Percentiles rank a stretch among this genome's conserved stretches.
Evolutionary conservation across 2,113 vertebrate species (phyloP).

Genomic region (Neotoma lepida): DNA sequence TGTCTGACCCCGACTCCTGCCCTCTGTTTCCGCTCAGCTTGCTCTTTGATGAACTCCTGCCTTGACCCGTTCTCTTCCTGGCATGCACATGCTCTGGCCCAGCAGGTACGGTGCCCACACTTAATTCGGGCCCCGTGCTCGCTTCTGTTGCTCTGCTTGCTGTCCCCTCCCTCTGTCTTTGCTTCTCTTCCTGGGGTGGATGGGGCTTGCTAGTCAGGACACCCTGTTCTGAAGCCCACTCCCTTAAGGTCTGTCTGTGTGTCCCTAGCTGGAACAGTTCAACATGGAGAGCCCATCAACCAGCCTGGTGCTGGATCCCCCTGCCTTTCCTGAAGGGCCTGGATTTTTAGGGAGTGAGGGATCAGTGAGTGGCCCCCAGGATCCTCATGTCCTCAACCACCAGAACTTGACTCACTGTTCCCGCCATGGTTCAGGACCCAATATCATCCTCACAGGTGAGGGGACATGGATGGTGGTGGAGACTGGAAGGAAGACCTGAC

Average conservation of each 20-base stretch:
- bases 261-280: conserved; percentile 84
- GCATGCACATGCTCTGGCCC: conserved; percentile 78
- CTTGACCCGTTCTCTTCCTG: conserved; percentile 84
- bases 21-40: conserved; percentile 84
- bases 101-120: conserved; percentile 83
- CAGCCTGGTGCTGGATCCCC: conserved; percentile 84
- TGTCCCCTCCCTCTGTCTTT: not conserved
- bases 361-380: conserved; percentile 65
- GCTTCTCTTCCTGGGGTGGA: not conserved
- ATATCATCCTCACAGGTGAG: conserved; percentile 92
- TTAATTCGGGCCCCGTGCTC: conserved; percentile 47
- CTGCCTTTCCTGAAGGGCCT: conserved; percentile 83
- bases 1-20: not conserved
- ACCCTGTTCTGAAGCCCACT: not conserved
- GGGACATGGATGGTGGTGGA: not conserved
- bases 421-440: conserved; percentile 88
- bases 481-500: rapidly evolving
- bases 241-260: not conserved
- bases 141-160: conserved; percentile 57
- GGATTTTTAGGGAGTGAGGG: conserved; percentile 81
- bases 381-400: conserved; percentile 86
- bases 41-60: conserved; percentile 86
- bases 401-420: conserved; percentile 87
- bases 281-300: conserved; percentile 72
- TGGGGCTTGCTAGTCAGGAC: not conserved